Percentiles rank a stretch among this genome's conserved stretches.
Conservation (phyloP, 2,888 invertebrate species). For the Scaptomyza flava region DNA sequence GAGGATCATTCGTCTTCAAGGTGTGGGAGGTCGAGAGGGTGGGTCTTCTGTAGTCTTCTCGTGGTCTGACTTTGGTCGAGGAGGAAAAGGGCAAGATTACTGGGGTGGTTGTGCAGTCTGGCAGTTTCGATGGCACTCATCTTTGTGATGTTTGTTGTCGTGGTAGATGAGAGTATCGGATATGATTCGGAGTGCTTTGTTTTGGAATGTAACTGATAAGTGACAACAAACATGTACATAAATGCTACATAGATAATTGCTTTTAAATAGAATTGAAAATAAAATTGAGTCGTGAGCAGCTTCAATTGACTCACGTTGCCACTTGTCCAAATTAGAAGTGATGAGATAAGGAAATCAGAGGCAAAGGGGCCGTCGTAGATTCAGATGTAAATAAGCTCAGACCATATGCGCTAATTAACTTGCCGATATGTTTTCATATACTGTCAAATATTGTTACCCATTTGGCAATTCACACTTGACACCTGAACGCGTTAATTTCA, state of each 20-base stretch:
- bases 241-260: neutral
- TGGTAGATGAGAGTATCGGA: no score
- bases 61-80: no score
- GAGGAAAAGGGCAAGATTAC: no score
- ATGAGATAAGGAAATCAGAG: neutral
- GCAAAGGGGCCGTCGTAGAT: neutral
- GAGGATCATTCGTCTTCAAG: no score
- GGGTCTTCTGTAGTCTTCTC: no score
- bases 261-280: neutral
- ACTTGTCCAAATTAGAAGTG: neutral
- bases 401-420: slow-evolving; percentile 61
- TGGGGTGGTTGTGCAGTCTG: no score
- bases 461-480: slow-evolving; percentile 77
- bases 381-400: slow-evolving; percentile 58
- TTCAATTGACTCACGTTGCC: neutral
- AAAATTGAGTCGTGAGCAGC: slow-evolving; percentile 11
- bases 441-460: slow-evolving; percentile 70
- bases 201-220: slow-evolving; percentile 28
- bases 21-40: no score
- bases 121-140: no score
- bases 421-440: slow-evolving; percentile 69
- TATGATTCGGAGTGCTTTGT: no score
- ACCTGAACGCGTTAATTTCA: slow-evolving; percentile 71
- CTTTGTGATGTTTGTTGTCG: no score
- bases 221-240: slow-evolving; percentile 36